Conservation (phyloP, 2,797 vertebrate genomes). For the Tragopan temminckii region DNA sequence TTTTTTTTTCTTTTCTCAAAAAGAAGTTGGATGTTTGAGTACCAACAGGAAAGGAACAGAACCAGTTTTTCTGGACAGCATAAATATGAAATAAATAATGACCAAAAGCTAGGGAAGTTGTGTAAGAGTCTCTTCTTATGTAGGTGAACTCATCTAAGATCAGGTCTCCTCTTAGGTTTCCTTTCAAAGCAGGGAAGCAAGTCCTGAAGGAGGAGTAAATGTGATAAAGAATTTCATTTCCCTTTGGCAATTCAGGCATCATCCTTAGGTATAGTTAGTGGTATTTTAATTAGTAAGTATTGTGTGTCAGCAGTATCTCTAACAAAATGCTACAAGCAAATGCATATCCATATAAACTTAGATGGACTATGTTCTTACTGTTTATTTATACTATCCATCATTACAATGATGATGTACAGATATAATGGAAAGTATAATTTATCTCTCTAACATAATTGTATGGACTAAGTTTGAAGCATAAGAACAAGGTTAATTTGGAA, state of each 20-base stretch:
- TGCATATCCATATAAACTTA: not conserved
- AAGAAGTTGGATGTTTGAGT: not conserved
- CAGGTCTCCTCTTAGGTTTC: not conserved
- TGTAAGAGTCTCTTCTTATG: not conserved
- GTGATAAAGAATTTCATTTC: not conserved
- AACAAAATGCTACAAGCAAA: not conserved
- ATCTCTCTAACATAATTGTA: not conserved
- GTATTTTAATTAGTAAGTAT: not conserved
- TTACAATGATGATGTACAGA: not conserved
- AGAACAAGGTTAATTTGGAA: not conserved
- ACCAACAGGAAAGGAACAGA: not conserved
- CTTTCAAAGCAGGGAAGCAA: not conserved
- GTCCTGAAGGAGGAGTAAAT: not conserved
- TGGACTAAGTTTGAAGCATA: not conserved
- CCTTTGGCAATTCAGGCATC: not conserved
- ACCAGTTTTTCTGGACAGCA: not conserved
- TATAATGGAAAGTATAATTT: not conserved
- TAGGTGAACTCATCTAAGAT: not conserved
- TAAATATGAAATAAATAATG: not conserved
- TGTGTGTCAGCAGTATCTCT: not conserved
- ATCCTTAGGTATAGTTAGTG: not conserved
- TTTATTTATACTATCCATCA: slow-evolving; percentile 14
- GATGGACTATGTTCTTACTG: not conserved
- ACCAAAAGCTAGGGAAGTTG: not conserved
- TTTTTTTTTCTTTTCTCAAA: fast-evolving